Base-by-base conservation (phyloP, 2,888 invertebrate species). In the Orchesella flavescens region DNA sequence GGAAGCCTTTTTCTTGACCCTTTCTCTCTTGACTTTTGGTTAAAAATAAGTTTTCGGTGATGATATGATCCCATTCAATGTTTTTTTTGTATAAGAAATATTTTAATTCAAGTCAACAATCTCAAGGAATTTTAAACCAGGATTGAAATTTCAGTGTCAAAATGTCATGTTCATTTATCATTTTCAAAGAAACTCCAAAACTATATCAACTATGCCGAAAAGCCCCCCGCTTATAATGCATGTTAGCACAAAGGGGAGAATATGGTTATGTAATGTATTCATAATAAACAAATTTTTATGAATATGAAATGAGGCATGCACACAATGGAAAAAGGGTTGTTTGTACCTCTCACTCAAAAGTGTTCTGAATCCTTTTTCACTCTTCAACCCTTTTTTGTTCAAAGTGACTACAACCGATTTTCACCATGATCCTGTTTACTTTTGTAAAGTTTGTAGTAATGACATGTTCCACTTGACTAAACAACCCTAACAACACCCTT, bases 401-500 rank as follows among this genome's bases (percentile, higher is more conserved):
- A 65, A 24, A 65, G 43, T n/a, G 13, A n/a, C 66, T 46, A n/a
- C 66, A 63, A 34, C 34, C 5, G n/a, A 57, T 57, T 17, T 19
- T 57, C 19, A 1, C 21, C 3, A 21, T 19, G 17, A 23, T 61
- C 23, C 13, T 61, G 24, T 24, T 61, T 24, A 61, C 21, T 61
- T 61, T 17, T 61, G 57, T 57, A 17, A n/a, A 57, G n/a, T 13
- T 23, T 61, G 24, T 23, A 23, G 12, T 21, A 23, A 13, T 21
- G 24, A 57, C 21, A 21, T 15, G 19, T 17, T 24, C 19, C 73
- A 73, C 68, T 80, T 80, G 73, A 80, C 46, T 80, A 68, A 59
- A 10, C 24, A 74, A 66, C 66, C 59, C 72, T 65, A 71, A 74
- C 74, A 71, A 76, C 76, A 75, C 82, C 76, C 74, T 83, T 83